Evolutionary conservation across 1,140 invertebrate species (phyloP).

Genomic region (Zaprionus inermis): DNA sequence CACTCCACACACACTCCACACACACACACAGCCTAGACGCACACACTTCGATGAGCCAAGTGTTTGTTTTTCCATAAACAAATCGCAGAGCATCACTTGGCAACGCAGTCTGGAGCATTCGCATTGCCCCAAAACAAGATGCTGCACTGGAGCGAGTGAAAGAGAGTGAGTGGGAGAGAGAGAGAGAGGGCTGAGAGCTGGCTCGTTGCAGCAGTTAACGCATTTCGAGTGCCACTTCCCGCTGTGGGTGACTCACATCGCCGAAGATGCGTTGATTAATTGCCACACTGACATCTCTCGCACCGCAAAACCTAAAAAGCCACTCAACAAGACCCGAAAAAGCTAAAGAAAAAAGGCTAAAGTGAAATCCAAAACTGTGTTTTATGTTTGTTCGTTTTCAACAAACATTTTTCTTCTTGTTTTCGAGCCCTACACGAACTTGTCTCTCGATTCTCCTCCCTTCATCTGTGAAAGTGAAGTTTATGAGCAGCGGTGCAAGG

Average conservation of each 20-base stretch:
- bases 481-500: slow-evolving; percentile 22
- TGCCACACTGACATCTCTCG: slow-evolving; percentile 67
- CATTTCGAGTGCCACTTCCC: slow-evolving; percentile 4
- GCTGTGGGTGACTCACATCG: slow-evolving; percentile 36
- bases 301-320: slow-evolving; percentile 73
- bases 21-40: slow-evolving; percentile 8
- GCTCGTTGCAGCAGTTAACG: slow-evolving; percentile 1
- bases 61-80: slow-evolving; percentile 78
- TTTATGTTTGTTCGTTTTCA: slow-evolving; percentile 75
- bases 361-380: slow-evolving; percentile 72
- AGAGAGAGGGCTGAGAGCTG: neutral
- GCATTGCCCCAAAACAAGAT: slow-evolving; percentile 6
- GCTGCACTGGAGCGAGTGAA: neutral
- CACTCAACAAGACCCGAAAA: slow-evolving; percentile 35
- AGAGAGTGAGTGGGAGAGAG: neutral
- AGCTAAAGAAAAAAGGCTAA: slow-evolving; percentile 46
- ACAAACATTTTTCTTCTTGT: slow-evolving; percentile 75
- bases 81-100: slow-evolving; percentile 55
- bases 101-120: slow-evolving; percentile 21
- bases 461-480: slow-evolving; percentile 41
- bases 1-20: neutral
- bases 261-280: slow-evolving; percentile 78
- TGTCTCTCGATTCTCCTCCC: neutral
- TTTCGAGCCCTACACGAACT: slow-evolving; percentile 8
- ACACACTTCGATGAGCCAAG: slow-evolving; percentile 52